These are phyloP conservation scores for Teleopsis dalmanni DNA, from an alignment of 1,140 invertebrate species.

Conservation along the genomic window DNA sequence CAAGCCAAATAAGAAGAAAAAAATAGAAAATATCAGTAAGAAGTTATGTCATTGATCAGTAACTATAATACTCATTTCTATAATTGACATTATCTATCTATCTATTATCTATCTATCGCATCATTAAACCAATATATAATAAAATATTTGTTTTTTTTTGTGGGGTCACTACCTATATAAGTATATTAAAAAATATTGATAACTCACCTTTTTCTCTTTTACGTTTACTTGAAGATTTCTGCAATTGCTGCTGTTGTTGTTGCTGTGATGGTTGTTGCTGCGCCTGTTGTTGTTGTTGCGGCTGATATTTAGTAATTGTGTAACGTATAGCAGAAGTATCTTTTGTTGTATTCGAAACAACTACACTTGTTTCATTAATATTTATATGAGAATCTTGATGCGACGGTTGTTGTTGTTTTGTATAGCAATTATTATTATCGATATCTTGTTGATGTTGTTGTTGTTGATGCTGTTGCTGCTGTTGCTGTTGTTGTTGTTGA, in stretches of 20 bases:
- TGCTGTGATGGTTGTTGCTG: constrained; percentile 1
- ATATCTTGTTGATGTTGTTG: background rate
- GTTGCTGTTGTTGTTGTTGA: background rate
- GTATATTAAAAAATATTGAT: too few relatives aligned
- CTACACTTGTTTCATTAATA: constrained; percentile 1
- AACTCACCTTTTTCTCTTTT: constrained; percentile 12
- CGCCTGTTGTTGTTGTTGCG: background rate
- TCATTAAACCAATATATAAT: too few relatives aligned
- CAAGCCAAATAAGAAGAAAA: too few relatives aligned
- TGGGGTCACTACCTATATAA: too few relatives aligned
- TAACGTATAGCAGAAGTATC: constrained; percentile 8
- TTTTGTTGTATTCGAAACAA: background rate
- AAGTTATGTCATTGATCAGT: too few relatives aligned
- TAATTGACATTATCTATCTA: too few relatives aligned
- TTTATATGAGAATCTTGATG: background rate
- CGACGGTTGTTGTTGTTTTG: background rate
- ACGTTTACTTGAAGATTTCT: constrained; percentile 9
- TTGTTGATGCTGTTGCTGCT: background rate
- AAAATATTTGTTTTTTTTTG: too few relatives aligned
- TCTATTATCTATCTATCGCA: too few relatives aligned
- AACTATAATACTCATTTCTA: too few relatives aligned
- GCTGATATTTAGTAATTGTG: constrained; percentile 8
- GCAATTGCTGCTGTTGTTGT: background rate
- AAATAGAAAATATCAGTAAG: too few relatives aligned
- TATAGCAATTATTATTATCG: too few relatives aligned